phyloP scores from a whole-genome alignment of 2,113 vertebrate genomes.

The Cairina moschata region DNA sequence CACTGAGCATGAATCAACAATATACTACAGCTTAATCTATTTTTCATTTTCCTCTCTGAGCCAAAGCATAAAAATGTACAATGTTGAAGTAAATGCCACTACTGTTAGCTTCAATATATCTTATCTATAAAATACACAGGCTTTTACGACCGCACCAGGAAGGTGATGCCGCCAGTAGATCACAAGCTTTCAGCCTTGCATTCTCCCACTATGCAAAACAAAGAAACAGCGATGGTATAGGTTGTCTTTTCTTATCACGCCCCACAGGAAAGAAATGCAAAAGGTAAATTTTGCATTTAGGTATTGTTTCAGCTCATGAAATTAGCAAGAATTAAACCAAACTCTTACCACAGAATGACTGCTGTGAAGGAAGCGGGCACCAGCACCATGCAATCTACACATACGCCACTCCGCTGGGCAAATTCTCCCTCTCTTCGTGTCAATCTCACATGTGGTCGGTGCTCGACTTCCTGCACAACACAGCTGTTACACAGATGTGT shows the following conservation, averaged over 20 bases:
- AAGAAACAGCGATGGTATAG: neutral
- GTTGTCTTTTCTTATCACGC: neutral
- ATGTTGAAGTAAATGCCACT: neutral
- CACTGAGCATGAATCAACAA: slow-evolving; percentile 10
- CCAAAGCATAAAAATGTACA: neutral
- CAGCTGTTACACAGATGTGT: neutral
- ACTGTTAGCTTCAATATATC: neutral
- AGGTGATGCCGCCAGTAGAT: neutral
- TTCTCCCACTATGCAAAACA: neutral
- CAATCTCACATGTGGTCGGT: neutral
- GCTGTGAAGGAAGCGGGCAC: neutral
- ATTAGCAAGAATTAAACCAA: neutral
- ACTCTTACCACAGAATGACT: neutral
- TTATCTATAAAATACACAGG: neutral
- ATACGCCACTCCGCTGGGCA: neutral
- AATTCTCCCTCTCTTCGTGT: neutral
- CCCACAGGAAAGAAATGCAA: neutral
- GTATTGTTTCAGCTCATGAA: neutral
- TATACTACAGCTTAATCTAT: neutral
- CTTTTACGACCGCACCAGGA: neutral
- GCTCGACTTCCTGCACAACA: neutral
- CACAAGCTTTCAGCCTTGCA: neutral
- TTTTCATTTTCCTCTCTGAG: neutral
- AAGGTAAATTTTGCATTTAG: neutral
- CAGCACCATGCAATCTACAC: neutral